Evolutionary conservation across 2,888 invertebrate genomes (phyloP).

Genomic region (Ommatoiulus sabulosus): DNA sequence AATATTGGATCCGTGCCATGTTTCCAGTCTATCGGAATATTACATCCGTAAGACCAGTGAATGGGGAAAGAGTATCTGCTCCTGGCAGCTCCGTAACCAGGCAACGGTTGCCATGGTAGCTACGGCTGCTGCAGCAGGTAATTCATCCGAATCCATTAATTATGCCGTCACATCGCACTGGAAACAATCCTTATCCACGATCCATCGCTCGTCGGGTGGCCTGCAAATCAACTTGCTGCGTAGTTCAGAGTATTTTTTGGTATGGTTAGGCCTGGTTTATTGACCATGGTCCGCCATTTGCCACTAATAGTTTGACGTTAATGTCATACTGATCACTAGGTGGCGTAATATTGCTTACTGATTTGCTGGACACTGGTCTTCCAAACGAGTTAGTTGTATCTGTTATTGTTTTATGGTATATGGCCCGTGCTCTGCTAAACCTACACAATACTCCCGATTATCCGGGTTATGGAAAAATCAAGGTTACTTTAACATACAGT

Average conservation of each 20-base stretch:
- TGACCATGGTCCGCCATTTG: neutral
- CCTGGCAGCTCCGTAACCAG: neutral
- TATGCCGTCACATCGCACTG: neutral
- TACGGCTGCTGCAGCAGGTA: slow-evolving; percentile 35
- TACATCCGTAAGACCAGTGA: neutral
- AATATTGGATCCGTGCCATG: slow-evolving; percentile 10
- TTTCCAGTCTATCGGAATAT: slow-evolving; percentile 7
- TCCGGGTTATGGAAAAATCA: no score
- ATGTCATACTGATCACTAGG: no score
- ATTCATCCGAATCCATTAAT: slow-evolving; percentile 48
- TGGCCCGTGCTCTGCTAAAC: no score
- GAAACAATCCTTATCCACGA: slow-evolving; percentile 37
- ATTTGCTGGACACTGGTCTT: no score
- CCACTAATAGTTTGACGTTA: no score
- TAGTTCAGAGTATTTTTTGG: no score
- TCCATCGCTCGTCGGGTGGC: neutral
- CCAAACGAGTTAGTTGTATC: no score
- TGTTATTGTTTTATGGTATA: no score
- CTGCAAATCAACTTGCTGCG: neutral
- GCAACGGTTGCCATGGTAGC: slow-evolving; percentile 41
- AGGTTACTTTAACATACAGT: no score
- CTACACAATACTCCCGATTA: no score
- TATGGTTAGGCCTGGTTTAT: no score
- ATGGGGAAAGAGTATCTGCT: slow-evolving; percentile 26
- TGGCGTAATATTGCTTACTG: no score